Conservation (phyloP, 2,113 vertebrate genomes). For the Macroglossus sobrinus region DNA sequence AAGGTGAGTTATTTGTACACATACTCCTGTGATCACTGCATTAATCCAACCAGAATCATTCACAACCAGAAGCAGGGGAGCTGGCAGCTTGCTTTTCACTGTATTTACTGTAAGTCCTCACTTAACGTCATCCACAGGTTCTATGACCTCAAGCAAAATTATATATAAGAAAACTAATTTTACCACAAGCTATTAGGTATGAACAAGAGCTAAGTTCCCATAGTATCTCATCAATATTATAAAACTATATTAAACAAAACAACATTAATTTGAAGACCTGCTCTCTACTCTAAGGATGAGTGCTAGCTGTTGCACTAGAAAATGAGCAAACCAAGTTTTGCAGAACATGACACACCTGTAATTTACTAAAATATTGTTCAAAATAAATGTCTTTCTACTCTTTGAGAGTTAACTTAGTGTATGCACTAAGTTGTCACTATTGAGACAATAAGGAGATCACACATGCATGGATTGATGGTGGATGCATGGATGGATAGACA, state of each 20-base stretch:
- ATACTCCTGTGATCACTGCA: neutral
- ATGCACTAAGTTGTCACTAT: slow-evolving; percentile 68
- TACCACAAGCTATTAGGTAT: neutral
- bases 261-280: neutral
- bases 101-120: neutral
- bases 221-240: neutral
- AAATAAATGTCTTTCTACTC: slow-evolving; percentile 53
- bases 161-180: too few species aligned
- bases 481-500: slow-evolving; percentile 40
- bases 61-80: neutral
- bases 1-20: neutral
- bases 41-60: neutral
- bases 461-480: slow-evolving; percentile 26
- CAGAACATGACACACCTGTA: slow-evolving; percentile 63
- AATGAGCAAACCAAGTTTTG: slow-evolving; percentile 43
- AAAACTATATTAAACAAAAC: too few species aligned
- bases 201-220: neutral
- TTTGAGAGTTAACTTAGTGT: slow-evolving; percentile 59
- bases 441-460: slow-evolving; percentile 61
- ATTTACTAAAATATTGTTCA: slow-evolving; percentile 64
- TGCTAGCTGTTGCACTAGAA: slow-evolving; percentile 20
- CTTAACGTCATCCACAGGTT: neutral
- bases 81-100: neutral
- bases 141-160: neutral
- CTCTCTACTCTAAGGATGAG: neutral